phyloP scores from a whole-genome alignment of 2,888 invertebrate species.

The Acrobasis repandana region DNA sequence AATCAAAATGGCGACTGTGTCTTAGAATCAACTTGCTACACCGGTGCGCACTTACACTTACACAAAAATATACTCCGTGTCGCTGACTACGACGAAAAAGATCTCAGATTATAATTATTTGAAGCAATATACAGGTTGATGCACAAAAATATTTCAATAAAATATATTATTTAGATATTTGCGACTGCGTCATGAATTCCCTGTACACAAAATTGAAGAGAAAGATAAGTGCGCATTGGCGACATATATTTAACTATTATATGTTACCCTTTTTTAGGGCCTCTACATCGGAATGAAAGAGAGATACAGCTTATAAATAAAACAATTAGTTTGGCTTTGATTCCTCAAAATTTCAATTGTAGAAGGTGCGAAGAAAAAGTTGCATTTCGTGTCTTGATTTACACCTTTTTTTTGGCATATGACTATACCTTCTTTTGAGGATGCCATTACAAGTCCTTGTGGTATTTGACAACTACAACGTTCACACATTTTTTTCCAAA shows the following conservation, averaged over 20 bases:
- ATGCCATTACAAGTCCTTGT: slow-evolving; percentile 2
- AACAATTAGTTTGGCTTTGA: not conserved
- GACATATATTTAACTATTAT: not conserved
- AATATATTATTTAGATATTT: slow-evolving; percentile 8
- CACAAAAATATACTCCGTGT: slow-evolving; percentile 9
- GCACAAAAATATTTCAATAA: slow-evolving; percentile 17
- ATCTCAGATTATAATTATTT: slow-evolving; percentile 9
- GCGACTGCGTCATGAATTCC: slow-evolving; percentile 8
- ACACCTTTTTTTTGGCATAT: not conserved
- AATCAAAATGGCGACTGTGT: slow-evolving; percentile 45
- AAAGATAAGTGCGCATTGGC: slow-evolving; percentile 16
- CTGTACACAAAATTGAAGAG: slow-evolving; percentile 5
- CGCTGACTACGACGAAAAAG: not conserved
- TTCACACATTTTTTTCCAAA: not conserved
- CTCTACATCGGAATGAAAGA: slow-evolving; percentile 67
- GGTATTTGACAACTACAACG: not conserved
- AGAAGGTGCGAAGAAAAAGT: not conserved
- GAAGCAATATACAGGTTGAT: slow-evolving; percentile 15
- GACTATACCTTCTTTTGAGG: not conserved
- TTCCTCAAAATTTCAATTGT: not conserved
- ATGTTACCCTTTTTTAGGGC: not conserved
- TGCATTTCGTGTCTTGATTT: not conserved
- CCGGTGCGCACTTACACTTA: slow-evolving; percentile 39
- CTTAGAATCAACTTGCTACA: slow-evolving; percentile 49
- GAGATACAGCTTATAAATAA: slow-evolving; percentile 56